Base-by-base conservation (phyloP, 2,797 vertebrate genomes). In the Orientallactaga sibirica region DNA sequence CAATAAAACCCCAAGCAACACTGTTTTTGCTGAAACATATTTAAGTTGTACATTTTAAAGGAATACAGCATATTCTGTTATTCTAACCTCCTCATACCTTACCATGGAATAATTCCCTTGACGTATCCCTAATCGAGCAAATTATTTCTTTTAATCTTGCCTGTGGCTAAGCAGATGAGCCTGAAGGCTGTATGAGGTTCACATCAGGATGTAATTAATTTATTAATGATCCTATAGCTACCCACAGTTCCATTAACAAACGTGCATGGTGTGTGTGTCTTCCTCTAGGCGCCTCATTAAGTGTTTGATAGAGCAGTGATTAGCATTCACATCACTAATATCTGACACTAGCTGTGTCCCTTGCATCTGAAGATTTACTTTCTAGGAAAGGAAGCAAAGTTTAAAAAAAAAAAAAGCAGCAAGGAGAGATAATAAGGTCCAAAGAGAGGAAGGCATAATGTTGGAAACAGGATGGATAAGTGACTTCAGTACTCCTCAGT, bases 271-370 rank as follows among this genome's bases (percentile, higher is more conserved):
- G 22, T 80, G 19, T 71, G 41, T 82, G 52, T 66, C 77, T 92
- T 94, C 81, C 76, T 41, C 62, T 55, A 91, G 86, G 84, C 52
- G 78, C 84, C 74, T 89, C 77, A 94, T 95, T 96, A 96, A 89
- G 48, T 4, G 70, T 93, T 86, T 71, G 84, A 85, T 73, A 92
- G 81, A 94, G 75, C 33, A 83, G 71, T 73, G 77, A 87, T 96
- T 96, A 94, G 25, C 58, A 92, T 90, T 93, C 96, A 3, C 52
- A 62, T 92, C 70, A 81, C 81, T 92, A 87, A 87, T 90, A 89
- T 77, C 68, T 94, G 83, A 93, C 29, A 81, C 33, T 91, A 87
- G 20, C 62, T 82, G 20, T 95, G 33, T 94, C 90, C 86, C 66
- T 95, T 71, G 20, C 24, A 48, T 91, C 68, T 84, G 79, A 92